These are phyloP conservation scores for Tenthredo mesomela DNA, from an alignment of 2,888 invertebrate species.

Conservation along the genomic window DNA sequence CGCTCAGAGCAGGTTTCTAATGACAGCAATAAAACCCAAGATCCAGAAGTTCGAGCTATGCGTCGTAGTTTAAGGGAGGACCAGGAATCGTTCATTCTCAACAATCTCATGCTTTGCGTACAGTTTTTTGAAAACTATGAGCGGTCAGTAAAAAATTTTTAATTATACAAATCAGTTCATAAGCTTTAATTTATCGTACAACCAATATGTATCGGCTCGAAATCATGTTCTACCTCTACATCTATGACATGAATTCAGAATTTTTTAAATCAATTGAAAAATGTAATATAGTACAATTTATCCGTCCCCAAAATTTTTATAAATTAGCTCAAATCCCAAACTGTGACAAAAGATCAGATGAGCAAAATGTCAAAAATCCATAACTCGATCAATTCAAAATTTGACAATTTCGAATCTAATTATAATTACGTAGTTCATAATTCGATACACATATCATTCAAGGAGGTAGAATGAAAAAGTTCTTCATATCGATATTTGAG, in stretches of 20 bases:
- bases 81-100: constrained; percentile 86
- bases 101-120: constrained; percentile 87
- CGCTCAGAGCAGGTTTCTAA: neutral
- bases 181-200: neutral
- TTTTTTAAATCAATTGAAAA: neutral
- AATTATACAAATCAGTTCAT: neutral
- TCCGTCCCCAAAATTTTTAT: neutral
- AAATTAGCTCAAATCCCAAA: neutral
- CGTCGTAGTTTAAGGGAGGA: constrained; percentile 82
- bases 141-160: constrained; percentile 79
- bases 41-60: constrained; percentile 81
- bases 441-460: too few relatives aligned
- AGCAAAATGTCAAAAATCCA: neutral
- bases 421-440: too few relatives aligned
- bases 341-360: neutral
- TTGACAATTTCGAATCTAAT: too few relatives aligned
- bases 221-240: neutral
- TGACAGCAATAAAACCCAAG: constrained; percentile 66
- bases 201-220: too few relatives aligned
- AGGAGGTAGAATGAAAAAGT: too few relatives aligned
- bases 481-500: neutral
- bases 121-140: constrained; percentile 91
- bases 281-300: neutral
- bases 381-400: neutral
- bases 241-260: neutral